A percentile compares a stretch with the other conserved stretches of the same genome.
These are phyloP conservation scores for Nomada lathburiana DNA, from an alignment of 2,888 invertebrate genomes.

Conservation along the genomic window DNA sequence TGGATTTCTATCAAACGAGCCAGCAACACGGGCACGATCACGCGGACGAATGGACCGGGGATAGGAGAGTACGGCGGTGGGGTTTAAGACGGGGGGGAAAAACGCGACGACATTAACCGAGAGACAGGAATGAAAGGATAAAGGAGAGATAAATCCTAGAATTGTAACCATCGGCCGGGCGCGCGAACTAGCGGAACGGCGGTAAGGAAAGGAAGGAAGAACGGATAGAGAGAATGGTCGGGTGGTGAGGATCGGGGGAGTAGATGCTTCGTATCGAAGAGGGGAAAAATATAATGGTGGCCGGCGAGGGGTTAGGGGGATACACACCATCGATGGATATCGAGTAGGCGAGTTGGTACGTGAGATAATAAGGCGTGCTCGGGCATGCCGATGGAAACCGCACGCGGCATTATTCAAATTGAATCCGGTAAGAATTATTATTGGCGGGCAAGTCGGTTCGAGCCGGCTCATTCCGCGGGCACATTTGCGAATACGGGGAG, in stretches of 20 bases:
- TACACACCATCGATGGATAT: constrained; percentile 79
- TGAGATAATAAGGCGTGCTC: constrained; percentile 83
- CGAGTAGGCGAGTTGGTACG: constrained; percentile 82
- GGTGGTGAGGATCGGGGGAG: constrained; percentile 38
- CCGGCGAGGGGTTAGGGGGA: constrained; percentile 46
- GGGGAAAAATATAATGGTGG: constrained; percentile 74
- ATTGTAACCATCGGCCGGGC: constrained; percentile 55
- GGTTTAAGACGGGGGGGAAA: constrained; percentile 5
- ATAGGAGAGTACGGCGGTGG: not conserved
- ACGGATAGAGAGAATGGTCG: not conserved
- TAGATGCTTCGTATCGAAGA: constrained; percentile 44
- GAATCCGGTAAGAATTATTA: constrained; percentile 83
- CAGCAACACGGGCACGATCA: not conserved
- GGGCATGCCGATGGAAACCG: constrained; percentile 82
- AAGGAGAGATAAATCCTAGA: constrained; percentile 66
- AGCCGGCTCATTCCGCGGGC: constrained; percentile 75
- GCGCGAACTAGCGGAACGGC: constrained; percentile 48
- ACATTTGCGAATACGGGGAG: constrained; percentile 74
- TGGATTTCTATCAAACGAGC: constrained; percentile 41
- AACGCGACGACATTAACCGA: constrained; percentile 32
- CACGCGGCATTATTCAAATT: constrained; percentile 84
- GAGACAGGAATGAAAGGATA: constrained; percentile 57
- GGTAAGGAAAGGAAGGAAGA: constrained; percentile 6
- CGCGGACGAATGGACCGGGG: too few relatives aligned
- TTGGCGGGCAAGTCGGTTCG: constrained; percentile 77